A percentile compares a stretch with the other conserved stretches of the same genome.
phyloP scores from a whole-genome alignment of 2,888 invertebrate species.

The Labia minor region DNA sequence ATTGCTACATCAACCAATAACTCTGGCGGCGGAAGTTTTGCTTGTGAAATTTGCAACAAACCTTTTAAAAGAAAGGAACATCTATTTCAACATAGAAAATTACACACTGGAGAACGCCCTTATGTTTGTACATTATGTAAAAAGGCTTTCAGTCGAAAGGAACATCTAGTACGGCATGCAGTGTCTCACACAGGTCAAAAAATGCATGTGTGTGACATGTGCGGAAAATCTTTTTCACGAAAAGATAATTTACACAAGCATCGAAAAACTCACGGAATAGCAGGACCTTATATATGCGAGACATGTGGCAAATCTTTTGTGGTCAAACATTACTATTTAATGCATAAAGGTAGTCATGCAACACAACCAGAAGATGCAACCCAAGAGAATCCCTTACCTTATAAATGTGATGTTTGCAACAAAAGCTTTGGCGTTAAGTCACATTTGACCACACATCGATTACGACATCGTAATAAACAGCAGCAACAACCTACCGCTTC shows the following conservation, averaged over 20 bases:
- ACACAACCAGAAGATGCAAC: not conserved
- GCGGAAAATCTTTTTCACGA: conserved; percentile 45
- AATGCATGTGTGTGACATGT: conserved; percentile 51
- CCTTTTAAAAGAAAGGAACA: conserved; percentile 58
- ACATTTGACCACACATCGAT: conserved; percentile 49
- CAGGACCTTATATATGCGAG: conserved; percentile 50
- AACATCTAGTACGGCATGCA: conserved; percentile 51
- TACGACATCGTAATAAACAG: conserved; percentile 36
- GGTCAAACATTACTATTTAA: conserved; percentile 53
- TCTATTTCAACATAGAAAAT: conserved; percentile 53
- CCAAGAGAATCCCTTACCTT: conserved; percentile 33
- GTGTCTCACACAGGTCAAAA: conserved; percentile 56
- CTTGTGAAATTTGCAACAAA: conserved; percentile 50
- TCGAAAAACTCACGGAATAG: conserved; percentile 46
- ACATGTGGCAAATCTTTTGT: conserved; percentile 54
- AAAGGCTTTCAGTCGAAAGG: conserved; percentile 57
- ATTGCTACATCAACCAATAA: conserved; percentile 25
- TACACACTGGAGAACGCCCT: conserved; percentile 55
- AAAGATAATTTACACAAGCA: conserved; percentile 50
- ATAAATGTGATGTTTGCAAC: conserved; percentile 49
- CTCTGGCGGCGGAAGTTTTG: conserved; percentile 31
- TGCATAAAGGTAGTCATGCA: conserved; percentile 40
- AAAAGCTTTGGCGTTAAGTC: conserved; percentile 48
- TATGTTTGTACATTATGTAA: conserved; percentile 54
- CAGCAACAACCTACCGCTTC: conserved; percentile 16